phyloP scores from a whole-genome alignment of 2,113 vertebrate species.

The Colinus virginianus region DNA sequence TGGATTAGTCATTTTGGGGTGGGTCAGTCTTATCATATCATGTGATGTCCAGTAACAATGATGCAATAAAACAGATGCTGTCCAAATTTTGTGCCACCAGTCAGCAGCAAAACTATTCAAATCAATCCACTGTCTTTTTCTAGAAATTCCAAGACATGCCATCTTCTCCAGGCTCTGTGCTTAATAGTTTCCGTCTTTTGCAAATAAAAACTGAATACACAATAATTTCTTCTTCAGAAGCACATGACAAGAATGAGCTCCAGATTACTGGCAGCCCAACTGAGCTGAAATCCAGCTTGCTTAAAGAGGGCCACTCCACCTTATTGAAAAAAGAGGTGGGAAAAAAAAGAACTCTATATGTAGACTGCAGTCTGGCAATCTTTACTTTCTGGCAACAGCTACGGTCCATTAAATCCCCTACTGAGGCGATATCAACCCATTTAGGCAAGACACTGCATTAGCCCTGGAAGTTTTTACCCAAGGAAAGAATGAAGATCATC shows the following conservation, averaged over 20 bases:
- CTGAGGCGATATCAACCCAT: not conserved
- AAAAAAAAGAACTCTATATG: not conserved
- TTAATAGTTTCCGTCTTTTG: slow-evolving; percentile 3
- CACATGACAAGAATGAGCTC: not conserved
- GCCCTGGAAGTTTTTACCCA: not conserved
- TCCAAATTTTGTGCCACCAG: slow-evolving; percentile 49
- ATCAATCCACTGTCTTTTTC: slow-evolving; percentile 48
- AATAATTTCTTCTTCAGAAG: not conserved
- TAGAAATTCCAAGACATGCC: slow-evolving; percentile 45
- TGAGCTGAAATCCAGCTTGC: not conserved
- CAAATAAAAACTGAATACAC: not conserved
- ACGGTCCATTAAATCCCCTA: not conserved
- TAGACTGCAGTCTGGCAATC: not conserved
- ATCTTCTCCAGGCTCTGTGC: not conserved
- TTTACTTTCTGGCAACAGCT: not conserved
- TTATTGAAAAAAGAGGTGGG: not conserved
- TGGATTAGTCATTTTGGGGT: slow-evolving; percentile 79
- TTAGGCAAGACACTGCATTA: not conserved
- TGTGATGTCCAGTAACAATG: slow-evolving; percentile 80
- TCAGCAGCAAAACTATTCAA: slow-evolving; percentile 71
- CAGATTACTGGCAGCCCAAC: not conserved
- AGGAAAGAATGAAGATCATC: not conserved
- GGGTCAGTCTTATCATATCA: slow-evolving; percentile 77
- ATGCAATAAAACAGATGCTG: slow-evolving; percentile 74
- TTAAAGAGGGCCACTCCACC: not conserved